phyloP scores from a whole-genome alignment of 2,113 vertebrate species.

The Cryptomyrus ogoouensis region DNA sequence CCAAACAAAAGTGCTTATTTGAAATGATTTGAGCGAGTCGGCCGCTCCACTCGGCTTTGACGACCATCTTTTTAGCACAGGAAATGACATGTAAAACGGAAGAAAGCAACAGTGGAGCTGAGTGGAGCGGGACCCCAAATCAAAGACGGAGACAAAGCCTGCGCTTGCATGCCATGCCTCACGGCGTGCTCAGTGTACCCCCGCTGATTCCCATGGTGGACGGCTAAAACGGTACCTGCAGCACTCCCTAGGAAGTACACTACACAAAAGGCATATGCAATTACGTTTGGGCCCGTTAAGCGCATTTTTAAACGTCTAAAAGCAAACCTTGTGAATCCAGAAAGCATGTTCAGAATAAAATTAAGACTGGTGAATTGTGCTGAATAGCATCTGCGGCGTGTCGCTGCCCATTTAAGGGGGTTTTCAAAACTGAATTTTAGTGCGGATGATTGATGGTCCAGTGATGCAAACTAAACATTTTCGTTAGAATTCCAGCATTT shows the following conservation, averaged over 20 bases:
- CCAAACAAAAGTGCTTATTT: slow-evolving; percentile 55
- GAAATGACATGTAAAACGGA: slow-evolving; percentile 92
- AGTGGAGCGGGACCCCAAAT: slow-evolving; percentile 57
- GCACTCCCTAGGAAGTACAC: not conserved
- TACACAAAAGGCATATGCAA: not conserved
- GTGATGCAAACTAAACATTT: not conserved
- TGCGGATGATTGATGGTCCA: not conserved
- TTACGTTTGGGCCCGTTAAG: not conserved
- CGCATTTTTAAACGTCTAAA: not conserved
- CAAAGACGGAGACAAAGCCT: slow-evolving; percentile 27
- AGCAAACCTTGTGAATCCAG: not conserved
- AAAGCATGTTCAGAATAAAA: not conserved
- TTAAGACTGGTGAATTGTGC: not conserved
- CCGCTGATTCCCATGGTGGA: not conserved
- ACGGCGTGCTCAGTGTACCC: not conserved
- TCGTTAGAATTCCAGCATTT: not conserved
- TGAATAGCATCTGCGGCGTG: not conserved
- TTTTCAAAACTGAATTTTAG: not conserved
- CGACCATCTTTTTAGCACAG: slow-evolving; percentile 93
- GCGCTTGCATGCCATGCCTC: not conserved
- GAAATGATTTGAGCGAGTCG: slow-evolving; percentile 52
- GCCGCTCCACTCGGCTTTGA: slow-evolving; percentile 77
- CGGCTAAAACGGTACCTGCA: not conserved
- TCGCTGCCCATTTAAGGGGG: not conserved
- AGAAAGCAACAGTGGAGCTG: slow-evolving; percentile 70